These are phyloP conservation scores for Luehdorfia chinensis DNA, from an alignment of 1,140 invertebrate genomes.

Conservation along the genomic window DNA sequence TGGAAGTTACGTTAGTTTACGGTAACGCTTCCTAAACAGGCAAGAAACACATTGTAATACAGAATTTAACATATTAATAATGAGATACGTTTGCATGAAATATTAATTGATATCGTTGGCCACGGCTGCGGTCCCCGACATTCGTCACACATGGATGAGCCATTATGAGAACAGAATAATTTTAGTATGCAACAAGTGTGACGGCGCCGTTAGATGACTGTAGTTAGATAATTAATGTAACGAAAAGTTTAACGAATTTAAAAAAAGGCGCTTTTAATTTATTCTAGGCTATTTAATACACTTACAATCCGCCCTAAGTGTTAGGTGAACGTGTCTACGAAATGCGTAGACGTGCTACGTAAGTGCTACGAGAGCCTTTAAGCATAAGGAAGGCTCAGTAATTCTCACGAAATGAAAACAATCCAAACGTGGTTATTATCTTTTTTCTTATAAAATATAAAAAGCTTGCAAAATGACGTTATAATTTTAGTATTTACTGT, in stretches of 20 bases:
- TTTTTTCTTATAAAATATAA: no score
- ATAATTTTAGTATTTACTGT: no score
- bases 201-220: conserved; percentile 29
- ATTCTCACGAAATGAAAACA: not conserved
- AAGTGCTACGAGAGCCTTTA: conserved; percentile 42
- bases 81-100: conserved; percentile 13
- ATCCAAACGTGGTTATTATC: no score
- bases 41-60: conserved; percentile 8
- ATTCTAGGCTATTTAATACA: no score
- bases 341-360: conserved; percentile 58
- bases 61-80: conserved; percentile 1
- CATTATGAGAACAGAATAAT: conserved; percentile 37
- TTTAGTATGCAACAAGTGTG: conserved; percentile 34
- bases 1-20: conserved; percentile 8
- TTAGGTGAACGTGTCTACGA: conserved; percentile 34
- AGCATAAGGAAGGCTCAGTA: conserved; percentile 2
- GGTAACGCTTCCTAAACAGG: not conserved
- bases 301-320: not conserved
- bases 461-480: no score
- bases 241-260: conserved; percentile 1
- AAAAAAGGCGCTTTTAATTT: no score
- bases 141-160: conserved; percentile 42
- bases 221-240: conserved; percentile 12
- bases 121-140: conserved; percentile 20
- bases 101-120: conserved; percentile 14